Evolutionary conservation across 1,140 invertebrate genomes (phyloP), one percentile per base, ranked within the genome.

Genomic region (Neodiprion pinetum): DNA sequence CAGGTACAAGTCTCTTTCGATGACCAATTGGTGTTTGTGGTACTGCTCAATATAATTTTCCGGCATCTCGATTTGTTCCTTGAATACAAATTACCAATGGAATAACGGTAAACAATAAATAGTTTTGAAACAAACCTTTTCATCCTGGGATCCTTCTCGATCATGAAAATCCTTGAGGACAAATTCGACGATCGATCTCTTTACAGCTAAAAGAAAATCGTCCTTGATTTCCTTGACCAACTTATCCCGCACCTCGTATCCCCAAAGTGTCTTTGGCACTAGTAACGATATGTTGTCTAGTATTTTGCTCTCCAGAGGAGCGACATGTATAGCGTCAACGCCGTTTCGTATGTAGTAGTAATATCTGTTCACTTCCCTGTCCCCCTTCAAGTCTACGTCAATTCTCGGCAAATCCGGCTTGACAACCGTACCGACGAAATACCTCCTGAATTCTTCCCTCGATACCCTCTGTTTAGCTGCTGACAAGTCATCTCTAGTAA

Each of bases 281-380:
- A 91, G 75, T 48, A 77, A 79, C 17, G 89, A 82, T 50, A 92
- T 89, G 78, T 86, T 89, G 49, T 90, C 84, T 65, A 93, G 85
- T 67, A 91, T 90, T 83, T 90, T 90, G 48, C 91, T 89, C 82
- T 92, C 91, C 79, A 97, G 91, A 9, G 95, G 92, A 10, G 94
- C 93, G 0, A 97, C 94, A 83, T 96, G 93, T 75, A 95, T 92
- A 5, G 96, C 97, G 82, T 97, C 95, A 23, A 97, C 93, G 4
- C 96, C 96, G 87, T 97, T 93, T 82, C 93, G 93, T 74, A 97
- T 93, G 80, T 97, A 98, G 88, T 96, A 96, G 83, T 96, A 95
- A 87, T 97, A 97, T 77, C 95, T 90, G 80, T 95, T 86, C 75
- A 94, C 86, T 81, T 94, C 92, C 75, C 91, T 91, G 80, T 95